These are phyloP conservation scores for Iguana delicatissima DNA, from an alignment of 2,797 vertebrate species.

Conservation along the genomic window DNA sequence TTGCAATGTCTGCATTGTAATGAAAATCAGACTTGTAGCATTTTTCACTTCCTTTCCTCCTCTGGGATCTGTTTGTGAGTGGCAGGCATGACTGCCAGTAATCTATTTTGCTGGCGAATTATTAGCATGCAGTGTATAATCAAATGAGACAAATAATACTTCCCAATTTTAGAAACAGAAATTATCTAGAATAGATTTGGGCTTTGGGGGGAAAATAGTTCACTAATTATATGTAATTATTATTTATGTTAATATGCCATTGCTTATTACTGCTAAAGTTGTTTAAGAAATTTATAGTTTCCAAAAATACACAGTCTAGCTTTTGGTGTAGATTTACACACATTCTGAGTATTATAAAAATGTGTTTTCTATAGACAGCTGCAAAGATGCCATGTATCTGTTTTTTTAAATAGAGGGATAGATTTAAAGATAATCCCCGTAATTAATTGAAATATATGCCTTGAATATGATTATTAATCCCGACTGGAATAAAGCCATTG, in stretches of 20 bases:
- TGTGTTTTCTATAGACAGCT: not conserved
- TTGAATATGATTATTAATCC: not conserved
- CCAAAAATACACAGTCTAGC: not conserved
- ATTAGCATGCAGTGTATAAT: constrained; percentile 23
- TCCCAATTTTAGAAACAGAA: constrained; percentile 14
- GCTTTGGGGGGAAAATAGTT: not conserved
- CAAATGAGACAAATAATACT: constrained; percentile 25
- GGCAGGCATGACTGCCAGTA: constrained; percentile 10
- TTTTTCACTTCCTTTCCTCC: constrained; percentile 6
- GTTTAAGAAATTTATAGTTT: not conserved
- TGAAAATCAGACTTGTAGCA: constrained; percentile 14
- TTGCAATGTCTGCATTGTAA: constrained; percentile 9
- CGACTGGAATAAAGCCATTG: too few species aligned
- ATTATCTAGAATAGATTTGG: constrained; percentile 15
- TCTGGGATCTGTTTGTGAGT: constrained; percentile 23
- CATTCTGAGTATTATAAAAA: not conserved
- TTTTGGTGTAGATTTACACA: not conserved
- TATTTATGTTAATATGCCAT: constrained; percentile 19
- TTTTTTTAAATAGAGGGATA: not conserved
- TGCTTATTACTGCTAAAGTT: not conserved
- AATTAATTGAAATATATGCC: constrained; percentile 1
- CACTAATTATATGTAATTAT: constrained; percentile 31
- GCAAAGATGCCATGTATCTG: not conserved
- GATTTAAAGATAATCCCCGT: not conserved
- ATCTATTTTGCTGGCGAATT: constrained; percentile 20